Evolutionary conservation across 2,888 invertebrate genomes (phyloP).

Genomic region (Leptogaster cylindrica): DNA sequence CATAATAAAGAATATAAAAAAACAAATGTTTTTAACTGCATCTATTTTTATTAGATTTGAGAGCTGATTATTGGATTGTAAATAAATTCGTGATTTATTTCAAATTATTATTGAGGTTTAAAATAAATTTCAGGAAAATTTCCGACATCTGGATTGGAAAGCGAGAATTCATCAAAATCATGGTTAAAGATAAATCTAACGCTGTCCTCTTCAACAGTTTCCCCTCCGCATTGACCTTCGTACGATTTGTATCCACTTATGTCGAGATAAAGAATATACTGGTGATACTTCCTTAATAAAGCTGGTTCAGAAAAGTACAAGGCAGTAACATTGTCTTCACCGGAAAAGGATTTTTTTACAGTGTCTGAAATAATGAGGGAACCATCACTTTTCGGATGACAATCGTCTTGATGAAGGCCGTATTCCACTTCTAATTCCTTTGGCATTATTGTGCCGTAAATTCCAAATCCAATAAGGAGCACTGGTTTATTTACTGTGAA

Average conservation of each 20-base stretch:
- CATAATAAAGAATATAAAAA: no score
- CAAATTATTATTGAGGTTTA: no score
- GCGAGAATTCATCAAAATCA: not conserved
- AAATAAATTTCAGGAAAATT: constrained; percentile 13
- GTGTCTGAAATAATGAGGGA: not conserved
- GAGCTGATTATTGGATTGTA: no score
- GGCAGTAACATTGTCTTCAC: not conserved
- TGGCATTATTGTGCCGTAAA: constrained; percentile 4
- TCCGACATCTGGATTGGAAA: not conserved
- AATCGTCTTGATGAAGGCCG: constrained; percentile 9
- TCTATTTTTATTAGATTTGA: no score
- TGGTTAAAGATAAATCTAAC: constrained; percentile 20
- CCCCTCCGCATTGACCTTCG: not conserved
- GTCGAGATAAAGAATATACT: constrained; percentile 11
- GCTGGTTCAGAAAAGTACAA: not conserved
- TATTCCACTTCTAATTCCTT: constrained; percentile 10
- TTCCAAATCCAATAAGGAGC: constrained; percentile 14
- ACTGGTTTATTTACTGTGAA: constrained; percentile 8
- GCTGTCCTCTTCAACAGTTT: not conserved
- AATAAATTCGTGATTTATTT: no score
- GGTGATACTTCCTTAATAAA: not conserved
- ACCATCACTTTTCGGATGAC: constrained; percentile 7
- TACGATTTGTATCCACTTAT: constrained; percentile 6
- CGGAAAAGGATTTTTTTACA: not conserved
- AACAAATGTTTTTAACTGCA: no score